Conservation (phyloP, 2,113 vertebrate genomes). For the Callorhinus ursinus region DNA sequence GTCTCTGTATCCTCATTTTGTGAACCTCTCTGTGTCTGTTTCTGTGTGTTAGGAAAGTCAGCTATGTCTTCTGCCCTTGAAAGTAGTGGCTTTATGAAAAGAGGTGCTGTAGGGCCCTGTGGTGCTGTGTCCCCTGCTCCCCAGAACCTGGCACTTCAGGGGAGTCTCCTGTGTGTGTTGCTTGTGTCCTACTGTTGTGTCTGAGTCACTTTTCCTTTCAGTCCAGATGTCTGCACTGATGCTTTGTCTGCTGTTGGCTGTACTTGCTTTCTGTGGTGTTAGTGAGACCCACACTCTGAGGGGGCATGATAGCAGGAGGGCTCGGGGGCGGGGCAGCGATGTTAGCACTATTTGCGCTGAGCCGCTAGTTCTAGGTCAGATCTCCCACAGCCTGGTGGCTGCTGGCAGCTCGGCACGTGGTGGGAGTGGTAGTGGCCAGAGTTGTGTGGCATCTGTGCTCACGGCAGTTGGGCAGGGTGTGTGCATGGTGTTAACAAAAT, state of each 20-base stretch:
- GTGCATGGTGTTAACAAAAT: not conserved
- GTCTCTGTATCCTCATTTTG: not conserved
- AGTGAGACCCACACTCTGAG: not conserved
- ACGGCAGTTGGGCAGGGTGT: not conserved
- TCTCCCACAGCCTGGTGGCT: not conserved
- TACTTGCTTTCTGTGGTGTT: not conserved
- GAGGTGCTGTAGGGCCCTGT: not conserved
- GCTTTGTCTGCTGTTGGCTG: not conserved
- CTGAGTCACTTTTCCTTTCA: not conserved
- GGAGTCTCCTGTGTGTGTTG: not conserved
- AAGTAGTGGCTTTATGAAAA: not conserved
- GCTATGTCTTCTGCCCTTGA: not conserved
- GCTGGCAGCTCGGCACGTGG: fast-evolving
- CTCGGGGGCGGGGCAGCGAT: not conserved
- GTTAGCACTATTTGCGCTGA: not conserved
- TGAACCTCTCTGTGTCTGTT: not conserved
- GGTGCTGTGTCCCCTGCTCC: not conserved
- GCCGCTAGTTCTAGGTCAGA: not conserved
- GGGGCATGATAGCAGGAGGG: not conserved
- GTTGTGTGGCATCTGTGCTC: not conserved
- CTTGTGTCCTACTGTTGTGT: not conserved
- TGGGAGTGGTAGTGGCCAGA: not conserved
- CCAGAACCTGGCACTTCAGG: not conserved
- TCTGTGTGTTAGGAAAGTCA: not conserved
- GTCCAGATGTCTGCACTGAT: not conserved